Conservation (phyloP, 2,888 invertebrate genomes). For the Tachystola acroxantha region DNA sequence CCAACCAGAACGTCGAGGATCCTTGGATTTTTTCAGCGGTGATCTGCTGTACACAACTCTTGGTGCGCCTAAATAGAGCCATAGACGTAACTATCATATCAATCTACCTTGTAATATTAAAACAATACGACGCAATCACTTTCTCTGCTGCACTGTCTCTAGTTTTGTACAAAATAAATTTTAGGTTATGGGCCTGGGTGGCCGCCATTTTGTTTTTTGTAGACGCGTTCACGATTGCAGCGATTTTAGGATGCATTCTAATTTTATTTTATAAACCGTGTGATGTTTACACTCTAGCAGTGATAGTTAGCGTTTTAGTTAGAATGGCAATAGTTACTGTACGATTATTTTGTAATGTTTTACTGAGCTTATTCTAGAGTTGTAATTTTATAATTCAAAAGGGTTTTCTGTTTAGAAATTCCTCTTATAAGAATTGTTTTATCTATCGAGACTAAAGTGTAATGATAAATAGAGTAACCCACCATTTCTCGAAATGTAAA, state of each 20-base stretch:
- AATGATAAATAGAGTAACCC: too few relatives aligned
- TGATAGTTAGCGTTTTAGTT: slow-evolving; percentile 59
- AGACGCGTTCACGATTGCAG: slow-evolving; percentile 31
- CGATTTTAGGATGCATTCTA: slow-evolving; percentile 40
- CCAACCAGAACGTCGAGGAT: slow-evolving; percentile 57
- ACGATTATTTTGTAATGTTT: slow-evolving; percentile 47
- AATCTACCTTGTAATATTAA: slow-evolving; percentile 45
- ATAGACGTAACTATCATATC: slow-evolving; percentile 46
- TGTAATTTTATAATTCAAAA: too few relatives aligned
- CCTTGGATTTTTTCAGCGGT: slow-evolving; percentile 75
- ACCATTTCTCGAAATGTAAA: too few relatives aligned
- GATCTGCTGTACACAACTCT: slow-evolving; percentile 57
- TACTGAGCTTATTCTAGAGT: slow-evolving; percentile 32
- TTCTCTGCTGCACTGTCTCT: slow-evolving; percentile 42
- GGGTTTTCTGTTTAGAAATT: too few relatives aligned
- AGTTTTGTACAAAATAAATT: slow-evolving; percentile 38
- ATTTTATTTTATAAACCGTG: slow-evolving; percentile 57
- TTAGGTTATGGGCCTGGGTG: slow-evolving; percentile 26
- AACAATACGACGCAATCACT: slow-evolving; percentile 37
- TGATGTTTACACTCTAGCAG: slow-evolving; percentile 60
- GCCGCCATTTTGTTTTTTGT: slow-evolving; percentile 43
- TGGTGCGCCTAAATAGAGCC: slow-evolving; percentile 43
- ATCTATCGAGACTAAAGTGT: too few relatives aligned
- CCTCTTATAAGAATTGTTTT: too few relatives aligned
- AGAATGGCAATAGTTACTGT: slow-evolving; percentile 54